Conservation (phyloP, 2,888 invertebrate genomes). For the Cerastis leucographa region DNA sequence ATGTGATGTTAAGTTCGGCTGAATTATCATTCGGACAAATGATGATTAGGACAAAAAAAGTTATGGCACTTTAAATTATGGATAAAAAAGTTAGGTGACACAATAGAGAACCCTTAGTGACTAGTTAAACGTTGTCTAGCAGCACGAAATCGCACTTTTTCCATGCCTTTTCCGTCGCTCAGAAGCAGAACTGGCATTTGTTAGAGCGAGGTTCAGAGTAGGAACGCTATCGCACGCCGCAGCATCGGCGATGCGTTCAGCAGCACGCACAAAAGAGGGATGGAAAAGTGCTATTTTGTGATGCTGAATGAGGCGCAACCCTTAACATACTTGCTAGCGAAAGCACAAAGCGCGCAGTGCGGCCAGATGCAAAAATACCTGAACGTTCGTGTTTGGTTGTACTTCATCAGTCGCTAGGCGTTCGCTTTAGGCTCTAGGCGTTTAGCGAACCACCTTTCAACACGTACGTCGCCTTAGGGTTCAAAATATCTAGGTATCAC, state of each 20-base stretch:
- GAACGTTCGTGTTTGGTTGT: neutral
- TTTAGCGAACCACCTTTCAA: neutral
- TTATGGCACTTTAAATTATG: too few relatives aligned
- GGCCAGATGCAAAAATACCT: neutral
- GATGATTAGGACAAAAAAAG: too few relatives aligned
- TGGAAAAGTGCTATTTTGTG: too few relatives aligned
- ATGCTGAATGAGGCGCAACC: neutral
- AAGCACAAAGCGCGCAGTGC: neutral
- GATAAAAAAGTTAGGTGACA: too few relatives aligned
- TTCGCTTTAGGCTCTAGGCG: neutral
- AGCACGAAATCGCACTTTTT: neutral
- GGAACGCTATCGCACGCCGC: neutral
- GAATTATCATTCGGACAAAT: too few relatives aligned
- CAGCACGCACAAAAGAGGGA: neutral
- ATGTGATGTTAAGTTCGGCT: too few relatives aligned
- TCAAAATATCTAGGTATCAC: neutral
- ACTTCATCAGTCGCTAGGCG: too few relatives aligned
- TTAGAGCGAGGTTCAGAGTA: neutral
- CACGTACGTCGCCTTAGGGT: neutral
- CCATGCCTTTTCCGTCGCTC: neutral
- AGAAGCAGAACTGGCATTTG: too few relatives aligned
- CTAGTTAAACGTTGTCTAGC: neutral
- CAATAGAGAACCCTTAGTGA: too few relatives aligned
- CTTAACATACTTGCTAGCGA: neutral
- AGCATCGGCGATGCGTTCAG: neutral